Base-by-base conservation (phyloP, 2,113 vertebrate genomes). In the Pelvicachromis taeniatus region DNA sequence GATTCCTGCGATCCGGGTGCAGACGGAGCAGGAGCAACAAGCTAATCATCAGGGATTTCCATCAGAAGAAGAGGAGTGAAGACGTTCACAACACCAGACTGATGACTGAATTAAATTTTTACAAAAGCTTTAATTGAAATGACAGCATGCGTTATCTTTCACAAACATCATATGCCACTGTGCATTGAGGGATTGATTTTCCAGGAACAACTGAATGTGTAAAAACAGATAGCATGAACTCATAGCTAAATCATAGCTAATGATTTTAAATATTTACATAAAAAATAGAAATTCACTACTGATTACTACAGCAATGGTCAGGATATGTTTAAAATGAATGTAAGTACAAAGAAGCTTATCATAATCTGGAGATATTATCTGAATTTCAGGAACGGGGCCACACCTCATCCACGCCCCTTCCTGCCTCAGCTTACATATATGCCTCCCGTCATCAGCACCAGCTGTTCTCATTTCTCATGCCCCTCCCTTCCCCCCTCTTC, bases 11-110 rank as follows among this genome's bases (percentile, higher is more conserved):
- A 80, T 96, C 61, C 88, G 84, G 40, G 86, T 78, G 73, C 82
- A 86, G 88, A 88, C 87, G 1, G 88, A 85, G 11, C 35, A 59
- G 26, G 87, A 92, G 73, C 73, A 55, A 26, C 80, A 35, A 56
- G 78, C 53, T 1, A 4, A 84, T 2, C 7, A 59, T 3, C 31
- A 50, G 45, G 45, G 14, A 9, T 88, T 83, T 5, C 11, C 26
- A n/a, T 91, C 92, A 9, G 89, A 93, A 21, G 90, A 93, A 53
- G 89, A 94, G 26, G 88, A 91, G 40, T 87, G 59, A 90, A 50
- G 45, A 61, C 5, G 33, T 31, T 19, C 21, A 13, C 59, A 19
- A n/a, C 48, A 78, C 9, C 33, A 80, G 23, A 86, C 61, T 82
- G 73, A 78, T 42, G 77, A 45, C 68, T 81, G n/a, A 78, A 91